Evolutionary conservation across 2,797 vertebrate genomes (phyloP).

Genomic region (Dendrocincla tyrannina): DNA sequence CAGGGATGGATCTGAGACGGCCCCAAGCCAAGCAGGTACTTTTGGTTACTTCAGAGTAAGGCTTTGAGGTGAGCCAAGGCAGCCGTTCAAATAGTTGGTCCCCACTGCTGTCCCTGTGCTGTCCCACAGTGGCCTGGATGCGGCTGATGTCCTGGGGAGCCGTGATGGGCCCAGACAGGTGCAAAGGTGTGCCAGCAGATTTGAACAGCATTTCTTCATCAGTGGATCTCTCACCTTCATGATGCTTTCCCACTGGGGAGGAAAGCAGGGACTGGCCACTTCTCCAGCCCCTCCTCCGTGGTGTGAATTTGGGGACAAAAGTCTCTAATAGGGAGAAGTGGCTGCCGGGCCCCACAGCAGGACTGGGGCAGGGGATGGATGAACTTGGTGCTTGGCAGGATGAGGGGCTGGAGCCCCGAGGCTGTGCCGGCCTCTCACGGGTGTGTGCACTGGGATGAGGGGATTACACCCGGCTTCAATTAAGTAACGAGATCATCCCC

Average conservation of each 20-base stretch:
- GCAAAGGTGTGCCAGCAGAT: background rate
- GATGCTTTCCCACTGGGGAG: background rate
- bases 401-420: background rate
- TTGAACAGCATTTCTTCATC: background rate
- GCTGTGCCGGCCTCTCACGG: background rate
- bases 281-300: background rate
- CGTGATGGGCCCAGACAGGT: rapidly evolving
- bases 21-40: background rate
- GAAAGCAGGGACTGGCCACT: rapidly evolving
- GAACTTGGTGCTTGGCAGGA: background rate
- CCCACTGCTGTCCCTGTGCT: background rate
- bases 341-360: background rate
- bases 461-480: background rate
- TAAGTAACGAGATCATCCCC: slow-evolving; percentile 19
- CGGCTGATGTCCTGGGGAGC: background rate
- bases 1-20: background rate
- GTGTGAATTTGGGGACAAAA: background rate
- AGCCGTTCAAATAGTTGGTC: background rate
- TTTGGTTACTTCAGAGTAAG: background rate
- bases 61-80: background rate
- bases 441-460: background rate
- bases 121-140: rapidly evolving
- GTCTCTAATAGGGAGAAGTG: background rate
- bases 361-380: background rate
- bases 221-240: background rate